A percentile compares a stretch with the other conserved stretches of the same genome.
Evolutionary conservation across 1,140 invertebrate species (phyloP).

Genomic region (Lucilia sericata): DNA sequence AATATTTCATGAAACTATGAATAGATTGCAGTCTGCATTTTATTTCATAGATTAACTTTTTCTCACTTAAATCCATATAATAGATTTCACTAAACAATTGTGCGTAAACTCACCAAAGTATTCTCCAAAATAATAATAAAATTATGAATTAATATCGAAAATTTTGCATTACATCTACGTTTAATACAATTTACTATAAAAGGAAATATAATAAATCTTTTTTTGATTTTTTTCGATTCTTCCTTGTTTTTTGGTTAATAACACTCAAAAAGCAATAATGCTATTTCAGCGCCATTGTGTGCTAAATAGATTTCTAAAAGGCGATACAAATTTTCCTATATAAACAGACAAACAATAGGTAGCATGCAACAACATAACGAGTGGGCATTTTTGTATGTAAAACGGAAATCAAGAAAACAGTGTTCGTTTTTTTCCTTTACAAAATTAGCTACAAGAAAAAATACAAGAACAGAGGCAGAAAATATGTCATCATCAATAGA

Average conservation of each 20-base stretch:
- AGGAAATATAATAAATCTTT: constrained; percentile 29
- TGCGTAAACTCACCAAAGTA: no score
- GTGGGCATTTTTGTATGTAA: constrained; percentile 51
- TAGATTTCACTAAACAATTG: no score
- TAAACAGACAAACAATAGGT: constrained; percentile 47
- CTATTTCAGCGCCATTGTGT: constrained; percentile 66
- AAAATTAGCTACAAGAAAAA: constrained; percentile 9
- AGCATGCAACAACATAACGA: constrained; percentile 52
- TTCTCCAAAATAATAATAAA: no score
- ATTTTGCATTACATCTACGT: background rate
- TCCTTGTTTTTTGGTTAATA: constrained; percentile 45
- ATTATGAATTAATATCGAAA: background rate
- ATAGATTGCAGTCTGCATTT: no score
- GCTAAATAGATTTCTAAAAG: constrained; percentile 66
- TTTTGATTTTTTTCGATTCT: background rate
- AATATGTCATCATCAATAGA: constrained; percentile 35
- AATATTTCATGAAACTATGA: no score
- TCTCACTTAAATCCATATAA: no score
- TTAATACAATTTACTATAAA: background rate
- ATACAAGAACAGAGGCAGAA: background rate
- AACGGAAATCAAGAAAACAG: constrained; percentile 47
- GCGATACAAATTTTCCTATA: constrained; percentile 64
- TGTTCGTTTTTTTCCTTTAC: background rate
- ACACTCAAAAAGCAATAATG: constrained; percentile 66
- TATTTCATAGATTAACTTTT: no score